Conservation (phyloP, 2,888 invertebrate species). For the Lasioglossum calceatum region DNA sequence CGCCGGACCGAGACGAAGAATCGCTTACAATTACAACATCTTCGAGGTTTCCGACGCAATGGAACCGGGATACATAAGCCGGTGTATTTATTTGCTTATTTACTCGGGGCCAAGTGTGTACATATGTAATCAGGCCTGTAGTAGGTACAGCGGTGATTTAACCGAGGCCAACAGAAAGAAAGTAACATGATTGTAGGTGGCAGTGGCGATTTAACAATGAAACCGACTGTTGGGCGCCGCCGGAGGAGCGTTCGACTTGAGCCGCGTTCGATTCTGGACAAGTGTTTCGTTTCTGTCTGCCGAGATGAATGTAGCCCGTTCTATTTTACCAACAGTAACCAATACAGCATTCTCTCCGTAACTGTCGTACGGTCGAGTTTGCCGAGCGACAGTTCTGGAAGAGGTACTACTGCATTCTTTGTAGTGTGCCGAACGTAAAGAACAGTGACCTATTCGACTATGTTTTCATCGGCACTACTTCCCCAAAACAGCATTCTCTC, state of each 20-base stretch:
- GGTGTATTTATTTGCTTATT: conserved; percentile 55
- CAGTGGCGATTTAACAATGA: conserved; percentile 75
- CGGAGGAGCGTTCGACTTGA: conserved; percentile 33
- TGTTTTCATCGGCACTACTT: too few species aligned
- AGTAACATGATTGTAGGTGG: conserved; percentile 79
- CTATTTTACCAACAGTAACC: too few species aligned
- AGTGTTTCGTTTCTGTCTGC: conserved; percentile 20
- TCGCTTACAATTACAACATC: conserved; percentile 41
- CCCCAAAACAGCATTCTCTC: too few species aligned
- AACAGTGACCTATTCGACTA: too few species aligned
- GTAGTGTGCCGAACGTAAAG: too few species aligned
- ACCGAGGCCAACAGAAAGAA: conserved; percentile 74
- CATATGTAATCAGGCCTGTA: conserved; percentile 66
- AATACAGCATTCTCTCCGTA: too few species aligned
- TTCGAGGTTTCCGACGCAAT: conserved; percentile 33
- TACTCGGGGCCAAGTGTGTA: conserved; percentile 49
- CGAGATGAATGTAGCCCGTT: not conserved
- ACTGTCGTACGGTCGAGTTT: too few species aligned
- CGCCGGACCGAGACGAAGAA: conserved; percentile 1
- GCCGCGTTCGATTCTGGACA: conserved; percentile 49
- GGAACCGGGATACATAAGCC: conserved; percentile 26
- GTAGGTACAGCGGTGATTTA: conserved; percentile 72
- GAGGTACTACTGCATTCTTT: too few species aligned
- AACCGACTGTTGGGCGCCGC: conserved; percentile 51
- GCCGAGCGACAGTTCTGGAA: too few species aligned